These are phyloP conservation scores for Brachyhypopomus gauderio DNA, from an alignment of 2,113 vertebrate species.

Conservation along the genomic window DNA sequence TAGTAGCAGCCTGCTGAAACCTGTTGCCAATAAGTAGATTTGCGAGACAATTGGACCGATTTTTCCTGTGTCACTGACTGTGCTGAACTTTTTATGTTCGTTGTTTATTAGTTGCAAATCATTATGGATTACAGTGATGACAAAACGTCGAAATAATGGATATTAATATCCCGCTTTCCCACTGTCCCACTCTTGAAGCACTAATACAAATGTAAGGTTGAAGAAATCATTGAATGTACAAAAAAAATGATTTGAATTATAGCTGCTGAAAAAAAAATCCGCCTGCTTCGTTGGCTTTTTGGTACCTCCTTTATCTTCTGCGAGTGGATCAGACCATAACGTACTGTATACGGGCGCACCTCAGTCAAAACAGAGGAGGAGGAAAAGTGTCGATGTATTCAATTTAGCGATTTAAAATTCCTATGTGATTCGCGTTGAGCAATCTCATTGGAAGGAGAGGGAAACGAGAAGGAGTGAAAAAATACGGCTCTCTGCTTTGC, in stretches of 20 bases:
- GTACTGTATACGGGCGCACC: constrained; percentile 35
- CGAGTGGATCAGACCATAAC: background rate
- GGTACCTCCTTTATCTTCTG: constrained; percentile 19
- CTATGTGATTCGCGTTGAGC: constrained; percentile 64
- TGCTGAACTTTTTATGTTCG: constrained; percentile 5
- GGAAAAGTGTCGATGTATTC: constrained; percentile 61
- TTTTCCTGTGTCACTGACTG: background rate
- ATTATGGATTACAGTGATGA: constrained; percentile 14
- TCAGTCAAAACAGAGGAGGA: constrained; percentile 58
- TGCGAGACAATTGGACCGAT: background rate
- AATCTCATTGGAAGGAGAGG: constrained; percentile 67
- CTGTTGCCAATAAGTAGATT: background rate
- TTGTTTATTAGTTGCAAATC: constrained; percentile 16
- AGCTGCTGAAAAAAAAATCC: constrained; percentile 5
- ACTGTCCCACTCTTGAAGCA: constrained; percentile 1
- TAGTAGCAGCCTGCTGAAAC: background rate
- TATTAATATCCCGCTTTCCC: constrained; percentile 23
- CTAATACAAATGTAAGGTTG: background rate
- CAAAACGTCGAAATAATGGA: background rate
- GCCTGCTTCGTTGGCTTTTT: constrained; percentile 18
- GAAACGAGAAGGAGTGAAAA: constrained; percentile 54
- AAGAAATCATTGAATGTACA: background rate
- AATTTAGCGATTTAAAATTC: constrained; percentile 71
- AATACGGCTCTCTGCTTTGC: constrained; percentile 69
- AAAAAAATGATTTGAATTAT: background rate